phyloP scores from a whole-genome alignment of 2,113 vertebrate species.

The Miniopterus natalensis region DNA sequence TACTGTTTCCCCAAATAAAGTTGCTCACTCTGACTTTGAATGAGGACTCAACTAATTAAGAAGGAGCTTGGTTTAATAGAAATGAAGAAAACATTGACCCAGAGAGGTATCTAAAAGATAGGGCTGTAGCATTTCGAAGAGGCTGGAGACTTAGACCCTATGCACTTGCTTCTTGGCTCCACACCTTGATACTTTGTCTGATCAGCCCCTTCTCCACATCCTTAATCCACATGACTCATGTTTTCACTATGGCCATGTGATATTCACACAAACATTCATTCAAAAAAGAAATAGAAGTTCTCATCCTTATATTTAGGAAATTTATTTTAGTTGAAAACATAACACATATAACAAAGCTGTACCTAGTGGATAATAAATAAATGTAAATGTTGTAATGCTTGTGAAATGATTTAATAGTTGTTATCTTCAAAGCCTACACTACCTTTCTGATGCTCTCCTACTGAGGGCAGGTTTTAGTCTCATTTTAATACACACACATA shows the following conservation, averaged over 20 bases:
- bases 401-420: not conserved
- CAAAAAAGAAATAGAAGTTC: constrained; percentile 18
- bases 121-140: constrained; percentile 32
- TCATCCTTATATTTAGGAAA: constrained; percentile 40
- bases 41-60: constrained; percentile 15
- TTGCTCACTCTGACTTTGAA: constrained; percentile 1
- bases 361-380: not conserved
- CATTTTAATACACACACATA: not conserved
- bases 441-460: not conserved
- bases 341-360: constrained; percentile 23
- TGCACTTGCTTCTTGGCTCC: not conserved
- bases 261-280: not conserved
- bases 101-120: not conserved
- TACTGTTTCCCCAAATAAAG: constrained; percentile 57
- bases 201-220: not conserved
- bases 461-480: constrained; percentile 8
- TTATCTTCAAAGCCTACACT: not conserved
- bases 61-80: constrained; percentile 53
- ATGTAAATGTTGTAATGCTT: not conserved
- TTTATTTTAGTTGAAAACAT: constrained; percentile 41
- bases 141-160: not conserved
- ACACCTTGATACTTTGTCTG: constrained; percentile 29
- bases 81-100: constrained; percentile 41
- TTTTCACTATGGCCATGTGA: not conserved
- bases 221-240: not conserved